Evolutionary conservation across 2,888 invertebrate species (phyloP).

Genomic region (Trichopoda pennipes): DNA sequence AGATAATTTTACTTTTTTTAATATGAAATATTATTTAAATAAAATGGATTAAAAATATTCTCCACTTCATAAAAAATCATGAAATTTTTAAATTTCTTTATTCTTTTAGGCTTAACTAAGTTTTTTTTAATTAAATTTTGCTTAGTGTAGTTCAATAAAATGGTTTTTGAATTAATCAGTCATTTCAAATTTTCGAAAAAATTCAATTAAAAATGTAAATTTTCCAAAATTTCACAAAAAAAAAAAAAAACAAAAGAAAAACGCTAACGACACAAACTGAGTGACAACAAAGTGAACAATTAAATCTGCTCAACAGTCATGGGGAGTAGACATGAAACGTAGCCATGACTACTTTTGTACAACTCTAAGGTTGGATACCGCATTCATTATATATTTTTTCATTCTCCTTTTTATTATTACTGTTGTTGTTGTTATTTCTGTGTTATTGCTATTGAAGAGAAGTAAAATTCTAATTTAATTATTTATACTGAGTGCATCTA

Average conservation of each 20-base stretch:
- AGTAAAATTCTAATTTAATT: constrained; percentile 80
- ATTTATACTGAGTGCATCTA: constrained; percentile 79
- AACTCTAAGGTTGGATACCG: neutral
- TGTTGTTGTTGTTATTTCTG: constrained; percentile 33
- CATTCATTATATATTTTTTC: constrained; percentile 70
- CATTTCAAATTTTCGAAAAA: constrained; percentile 41
- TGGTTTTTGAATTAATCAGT: constrained; percentile 46
- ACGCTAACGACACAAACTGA: constrained; percentile 10
- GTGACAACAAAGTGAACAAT: constrained; percentile 55
- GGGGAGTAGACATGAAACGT: constrained; percentile 44
- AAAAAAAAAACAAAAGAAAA: neutral
- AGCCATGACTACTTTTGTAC: constrained; percentile 25
- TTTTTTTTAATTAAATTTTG: neutral
- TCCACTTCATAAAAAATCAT: too few species aligned
- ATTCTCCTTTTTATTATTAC: constrained; percentile 6
- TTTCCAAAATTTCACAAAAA: neutral
- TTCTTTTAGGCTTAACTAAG: too few species aligned
- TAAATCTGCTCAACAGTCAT: constrained; percentile 55
- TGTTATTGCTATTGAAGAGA: constrained; percentile 68
- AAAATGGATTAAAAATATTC: too few species aligned
- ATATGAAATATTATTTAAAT: neutral
- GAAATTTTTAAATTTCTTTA: neutral
- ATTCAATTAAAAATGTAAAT: constrained; percentile 59
- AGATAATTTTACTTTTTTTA: neutral
- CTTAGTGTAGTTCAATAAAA: constrained; percentile 7